Evolutionary conservation across 2,797 vertebrate species (phyloP).

Genomic region (Cryptoprocta ferox): DNA sequence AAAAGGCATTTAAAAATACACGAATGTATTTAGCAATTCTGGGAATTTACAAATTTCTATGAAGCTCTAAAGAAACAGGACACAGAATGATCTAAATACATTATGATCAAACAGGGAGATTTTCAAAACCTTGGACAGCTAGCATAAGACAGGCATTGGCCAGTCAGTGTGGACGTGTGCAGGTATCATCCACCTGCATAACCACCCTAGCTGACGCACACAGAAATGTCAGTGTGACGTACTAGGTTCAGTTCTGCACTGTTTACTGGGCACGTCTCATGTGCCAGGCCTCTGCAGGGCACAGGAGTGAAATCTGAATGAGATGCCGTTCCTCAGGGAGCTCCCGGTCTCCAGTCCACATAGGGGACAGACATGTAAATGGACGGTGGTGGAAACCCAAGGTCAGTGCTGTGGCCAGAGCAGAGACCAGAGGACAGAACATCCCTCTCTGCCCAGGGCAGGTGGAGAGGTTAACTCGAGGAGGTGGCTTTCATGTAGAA

Average conservation of each 20-base stretch:
- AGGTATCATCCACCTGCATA: background rate
- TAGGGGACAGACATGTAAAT: background rate
- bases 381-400: background rate
- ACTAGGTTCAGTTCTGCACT: background rate
- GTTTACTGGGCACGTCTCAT: background rate
- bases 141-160: background rate
- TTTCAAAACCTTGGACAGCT: slow-evolving; percentile 1
- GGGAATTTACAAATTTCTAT: background rate
- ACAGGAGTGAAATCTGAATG: background rate
- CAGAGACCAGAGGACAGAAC: background rate
- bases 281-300: background rate
- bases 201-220: background rate
- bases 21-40: background rate
- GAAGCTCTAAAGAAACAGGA: background rate
- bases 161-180: background rate
- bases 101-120: background rate
- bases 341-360: background rate
- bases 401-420: background rate
- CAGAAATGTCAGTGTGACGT: background rate
- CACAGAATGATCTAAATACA: background rate
- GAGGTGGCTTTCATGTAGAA: background rate
- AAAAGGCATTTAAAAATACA: background rate
- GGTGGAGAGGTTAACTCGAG: background rate
- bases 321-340: background rate
- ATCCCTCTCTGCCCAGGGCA: background rate